phyloP scores from a whole-genome alignment of 1,140 invertebrate genomes.

The Drosophila neocordata region DNA sequence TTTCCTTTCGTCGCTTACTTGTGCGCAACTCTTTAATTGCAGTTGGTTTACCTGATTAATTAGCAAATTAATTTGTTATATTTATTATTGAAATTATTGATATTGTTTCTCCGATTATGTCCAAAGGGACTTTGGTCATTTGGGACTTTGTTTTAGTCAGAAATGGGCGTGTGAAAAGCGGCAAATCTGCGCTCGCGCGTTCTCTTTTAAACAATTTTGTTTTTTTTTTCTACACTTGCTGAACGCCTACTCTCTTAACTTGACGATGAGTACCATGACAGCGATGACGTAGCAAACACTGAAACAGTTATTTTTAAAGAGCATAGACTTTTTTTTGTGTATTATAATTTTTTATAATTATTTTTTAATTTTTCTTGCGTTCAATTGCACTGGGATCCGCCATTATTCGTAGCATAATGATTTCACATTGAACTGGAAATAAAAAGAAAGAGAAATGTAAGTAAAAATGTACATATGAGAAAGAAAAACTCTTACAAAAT shows the following conservation, averaged over 20 bases:
- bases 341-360: neutral
- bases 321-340: neutral
- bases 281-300: constrained; percentile 9
- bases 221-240: constrained; percentile 32
- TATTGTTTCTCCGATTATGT: constrained; percentile 15
- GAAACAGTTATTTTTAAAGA: constrained; percentile 36
- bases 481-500: neutral
- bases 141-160: constrained; percentile 17
- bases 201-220: constrained; percentile 47
- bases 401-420: neutral
- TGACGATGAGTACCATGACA: constrained; percentile 19
- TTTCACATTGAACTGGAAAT: neutral
- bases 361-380: neutral
- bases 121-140: constrained; percentile 24
- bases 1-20: neutral
- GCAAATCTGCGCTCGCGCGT: constrained; percentile 69
- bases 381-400: neutral
- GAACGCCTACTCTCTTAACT: constrained; percentile 11
- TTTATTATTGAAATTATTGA: constrained; percentile 2
- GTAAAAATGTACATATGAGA: neutral
- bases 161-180: constrained; percentile 71
- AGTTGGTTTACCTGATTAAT: constrained; percentile 7
- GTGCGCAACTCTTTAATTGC: constrained; percentile 42
- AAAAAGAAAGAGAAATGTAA: neutral
- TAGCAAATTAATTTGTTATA: constrained; percentile 1